Evolutionary conservation across 2,888 invertebrate species (phyloP), one percentile per base, ranked within the genome.

Genomic region (Lysandra coridon): DNA sequence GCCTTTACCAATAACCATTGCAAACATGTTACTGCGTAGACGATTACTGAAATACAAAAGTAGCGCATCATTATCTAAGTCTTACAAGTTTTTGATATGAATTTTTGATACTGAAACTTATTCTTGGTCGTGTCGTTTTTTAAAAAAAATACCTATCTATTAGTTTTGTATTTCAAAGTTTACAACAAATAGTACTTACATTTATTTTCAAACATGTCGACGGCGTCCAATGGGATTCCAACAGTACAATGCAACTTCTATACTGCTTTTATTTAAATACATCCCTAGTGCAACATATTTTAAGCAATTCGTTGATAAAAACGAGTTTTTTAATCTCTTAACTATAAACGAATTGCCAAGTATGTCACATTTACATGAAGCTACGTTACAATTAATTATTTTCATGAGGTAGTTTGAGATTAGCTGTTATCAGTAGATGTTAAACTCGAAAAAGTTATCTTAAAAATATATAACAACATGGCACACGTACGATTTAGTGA

Each of bases 41-140:
- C 3, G n/a, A 74, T 44, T 30, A 74, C 74, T 74, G 74, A 44
- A 74, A 74, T 74, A n/a, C 14, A 74, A 74, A 23, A 44, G n/a
- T 4, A 57, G 4, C 10, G 17, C 4, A 57, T 57, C 17, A 57
- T 57, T 57, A 30, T 64, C 49, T 12, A 49, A 44, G 10, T 64
- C 10, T 6, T 64, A 64, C 6, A 64, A 64, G 2, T 23, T 64
- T 64, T 17, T n/a, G 2, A 62, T n/a, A 3, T 49, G 10, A 49
- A 12, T 12, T 49, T 49, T 10, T 49, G 10, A 49, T 12, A 49
- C 49, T 49, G 49, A 10, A 49, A 2, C 44, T 44, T 10, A 44
- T 49, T 2, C 44, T 44, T 44, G 44, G 2, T 10, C 62, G 23
- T 62, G 6, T 60, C 40, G 40, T 57, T 17, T 57, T 17, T 4